These are phyloP conservation scores for Miltochrista miniata DNA, from an alignment of 2,888 invertebrate species.

Conservation along the genomic window DNA sequence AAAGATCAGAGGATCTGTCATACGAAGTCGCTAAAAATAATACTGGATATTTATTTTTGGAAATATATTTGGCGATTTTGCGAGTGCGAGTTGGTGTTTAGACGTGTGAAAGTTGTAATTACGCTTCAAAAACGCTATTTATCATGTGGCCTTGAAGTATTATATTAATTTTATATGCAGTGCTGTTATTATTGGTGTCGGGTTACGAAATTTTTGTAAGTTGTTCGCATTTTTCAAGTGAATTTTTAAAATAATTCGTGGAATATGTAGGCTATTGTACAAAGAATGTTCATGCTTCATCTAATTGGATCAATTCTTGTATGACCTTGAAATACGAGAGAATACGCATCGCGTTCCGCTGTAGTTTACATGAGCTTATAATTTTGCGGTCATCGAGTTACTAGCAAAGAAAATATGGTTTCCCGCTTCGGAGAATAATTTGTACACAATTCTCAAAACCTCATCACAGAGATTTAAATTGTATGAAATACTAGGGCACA, in stretches of 20 bases:
- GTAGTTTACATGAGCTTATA: background rate
- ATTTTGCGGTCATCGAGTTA: conserved; percentile 21
- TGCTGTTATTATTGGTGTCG: conserved; percentile 20
- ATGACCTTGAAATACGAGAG: conserved; percentile 34
- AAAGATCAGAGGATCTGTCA: conserved; percentile 57
- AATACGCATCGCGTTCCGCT: conserved; percentile 38
- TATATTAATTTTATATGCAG: conserved; percentile 29
- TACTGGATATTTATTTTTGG: conserved; percentile 71
- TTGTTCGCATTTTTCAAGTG: background rate
- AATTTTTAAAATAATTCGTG: conserved; percentile 3
- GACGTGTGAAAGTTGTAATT: conserved; percentile 72
- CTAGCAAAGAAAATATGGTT: conserved; percentile 18
- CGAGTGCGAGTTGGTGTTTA: conserved; percentile 63
- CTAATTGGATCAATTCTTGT: conserved; percentile 42
- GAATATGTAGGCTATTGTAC: background rate
- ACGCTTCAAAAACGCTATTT: conserved; percentile 44
- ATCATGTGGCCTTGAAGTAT: conserved; percentile 56
- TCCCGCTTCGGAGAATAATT: conserved; percentile 7
- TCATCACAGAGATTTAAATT: no score
- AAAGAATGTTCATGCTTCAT: conserved; percentile 15
- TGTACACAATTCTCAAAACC: background rate
- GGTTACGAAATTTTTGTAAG: conserved; percentile 29
- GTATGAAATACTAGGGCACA: no score
- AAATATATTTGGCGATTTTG: conserved; percentile 74
- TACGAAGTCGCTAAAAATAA: conserved; percentile 74